Evolutionary conservation across 2,888 invertebrate genomes (phyloP).

Genomic region (Hetaerina titia): DNA sequence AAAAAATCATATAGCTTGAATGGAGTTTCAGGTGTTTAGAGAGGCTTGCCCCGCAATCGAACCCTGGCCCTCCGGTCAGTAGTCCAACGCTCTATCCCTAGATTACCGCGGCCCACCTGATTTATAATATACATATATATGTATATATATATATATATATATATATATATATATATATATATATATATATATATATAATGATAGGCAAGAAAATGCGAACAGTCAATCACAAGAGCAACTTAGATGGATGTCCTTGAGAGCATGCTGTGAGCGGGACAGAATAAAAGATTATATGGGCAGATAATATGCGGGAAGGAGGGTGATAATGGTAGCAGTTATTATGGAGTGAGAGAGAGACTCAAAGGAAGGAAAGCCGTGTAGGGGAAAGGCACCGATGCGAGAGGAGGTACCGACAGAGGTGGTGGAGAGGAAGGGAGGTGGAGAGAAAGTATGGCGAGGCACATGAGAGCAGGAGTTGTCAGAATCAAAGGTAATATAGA

Average conservation of each 20-base stretch:
- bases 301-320: neutral
- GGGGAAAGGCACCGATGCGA: neutral
- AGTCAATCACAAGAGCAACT: neutral
- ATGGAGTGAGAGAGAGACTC: neutral
- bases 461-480: neutral
- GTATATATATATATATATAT: too few relatives aligned
- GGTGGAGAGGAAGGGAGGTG: neutral
- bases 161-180: too few relatives aligned
- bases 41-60: too few relatives aligned
- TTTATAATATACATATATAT: too few relatives aligned
- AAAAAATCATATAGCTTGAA: too few relatives aligned
- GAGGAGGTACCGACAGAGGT: neutral
- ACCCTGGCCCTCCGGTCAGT: too few relatives aligned
- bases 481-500: constrained; percentile 8
- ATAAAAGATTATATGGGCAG: neutral
- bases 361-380: neutral
- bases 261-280: neutral
- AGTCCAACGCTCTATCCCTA: too few relatives aligned
- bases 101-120: too few relatives aligned
- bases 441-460: neutral
- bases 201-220: neutral
- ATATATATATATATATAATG: too few relatives aligned
- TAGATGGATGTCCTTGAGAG: too few relatives aligned
- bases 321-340: neutral
- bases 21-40: too few relatives aligned